phyloP scores from a whole-genome alignment of 2,888 invertebrate genomes.

The Drosophila seclusa region DNA sequence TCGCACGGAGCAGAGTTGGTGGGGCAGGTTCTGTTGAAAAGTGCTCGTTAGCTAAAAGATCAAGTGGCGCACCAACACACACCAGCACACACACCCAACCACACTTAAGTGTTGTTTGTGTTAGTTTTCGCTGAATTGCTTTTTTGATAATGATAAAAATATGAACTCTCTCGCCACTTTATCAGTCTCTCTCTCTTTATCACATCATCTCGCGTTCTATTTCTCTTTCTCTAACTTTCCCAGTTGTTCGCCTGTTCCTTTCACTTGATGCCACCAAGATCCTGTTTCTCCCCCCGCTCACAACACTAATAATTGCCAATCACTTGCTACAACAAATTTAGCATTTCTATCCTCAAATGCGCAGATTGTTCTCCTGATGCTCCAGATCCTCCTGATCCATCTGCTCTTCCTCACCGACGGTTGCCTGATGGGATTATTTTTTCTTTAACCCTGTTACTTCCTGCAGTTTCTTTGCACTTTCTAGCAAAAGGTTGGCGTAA shows the following conservation, averaged over 20 bases:
- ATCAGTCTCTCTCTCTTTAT: neutral
- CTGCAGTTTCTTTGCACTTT: neutral
- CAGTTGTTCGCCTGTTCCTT: conserved; percentile 26
- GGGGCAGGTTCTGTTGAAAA: conserved; percentile 69
- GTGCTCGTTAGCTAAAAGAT: conserved; percentile 79
- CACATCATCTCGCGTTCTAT: too few species aligned
- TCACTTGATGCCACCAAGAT: conserved; percentile 21
- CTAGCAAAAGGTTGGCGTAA: neutral
- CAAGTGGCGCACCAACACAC: conserved; percentile 65
- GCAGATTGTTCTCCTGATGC: neutral
- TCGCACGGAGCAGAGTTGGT: conserved; percentile 1
- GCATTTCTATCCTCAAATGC: too few species aligned
- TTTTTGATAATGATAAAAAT: conserved; percentile 70
- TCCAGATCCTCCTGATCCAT: neutral
- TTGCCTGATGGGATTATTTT: neutral
- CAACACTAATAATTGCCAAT: conserved; percentile 1
- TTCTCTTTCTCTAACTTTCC: conserved; percentile 5
- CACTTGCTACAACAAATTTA: neutral
- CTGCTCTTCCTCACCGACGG: neutral
- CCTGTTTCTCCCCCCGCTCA: neutral
- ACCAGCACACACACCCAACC: conserved; percentile 43
- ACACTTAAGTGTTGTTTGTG: conserved; percentile 78
- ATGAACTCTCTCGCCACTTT: conserved; percentile 7
- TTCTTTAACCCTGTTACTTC: neutral
- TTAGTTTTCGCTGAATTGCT: conserved; percentile 76